Evolutionary conservation across 2,888 invertebrate genomes (phyloP).

Genomic region (Archips xylosteana): DNA sequence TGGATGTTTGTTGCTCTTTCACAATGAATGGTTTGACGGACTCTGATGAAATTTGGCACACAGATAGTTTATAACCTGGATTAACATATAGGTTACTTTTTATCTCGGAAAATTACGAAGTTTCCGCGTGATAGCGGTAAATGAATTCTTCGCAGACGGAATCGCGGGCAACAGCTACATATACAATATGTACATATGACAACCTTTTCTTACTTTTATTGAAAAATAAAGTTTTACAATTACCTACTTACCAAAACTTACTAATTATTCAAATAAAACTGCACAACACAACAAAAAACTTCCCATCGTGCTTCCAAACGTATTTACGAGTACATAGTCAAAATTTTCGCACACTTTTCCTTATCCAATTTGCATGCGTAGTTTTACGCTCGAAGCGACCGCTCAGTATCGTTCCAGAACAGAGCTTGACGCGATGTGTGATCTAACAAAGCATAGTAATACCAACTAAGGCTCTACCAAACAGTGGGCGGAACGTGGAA

Average conservation of each 20-base stretch:
- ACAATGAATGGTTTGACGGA: no score
- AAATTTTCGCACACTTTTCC: background rate
- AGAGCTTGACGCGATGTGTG: background rate
- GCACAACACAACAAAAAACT: background rate
- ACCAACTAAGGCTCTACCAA: background rate
- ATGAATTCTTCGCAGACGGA: no score
- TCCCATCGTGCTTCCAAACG: background rate
- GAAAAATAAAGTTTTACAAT: background rate
- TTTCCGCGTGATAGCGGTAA: no score
- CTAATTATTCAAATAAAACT: background rate
- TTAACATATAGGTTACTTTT: no score
- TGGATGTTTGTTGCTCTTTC: no score
- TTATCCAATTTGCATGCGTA: background rate
- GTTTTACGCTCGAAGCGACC: background rate
- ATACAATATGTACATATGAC: no score
- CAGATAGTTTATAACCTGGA: no score
- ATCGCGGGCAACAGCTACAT: no score
- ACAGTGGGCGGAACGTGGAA: background rate
- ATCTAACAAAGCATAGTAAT: background rate
- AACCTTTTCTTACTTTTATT: background rate
- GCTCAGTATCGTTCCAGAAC: background rate
- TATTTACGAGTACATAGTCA: background rate
- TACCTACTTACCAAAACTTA: slow-evolving; percentile 1
- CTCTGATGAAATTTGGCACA: no score
- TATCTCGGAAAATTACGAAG: no score